Base-by-base conservation (phyloP, 2,113 vertebrate species). In the Psephotus haematonotus region DNA sequence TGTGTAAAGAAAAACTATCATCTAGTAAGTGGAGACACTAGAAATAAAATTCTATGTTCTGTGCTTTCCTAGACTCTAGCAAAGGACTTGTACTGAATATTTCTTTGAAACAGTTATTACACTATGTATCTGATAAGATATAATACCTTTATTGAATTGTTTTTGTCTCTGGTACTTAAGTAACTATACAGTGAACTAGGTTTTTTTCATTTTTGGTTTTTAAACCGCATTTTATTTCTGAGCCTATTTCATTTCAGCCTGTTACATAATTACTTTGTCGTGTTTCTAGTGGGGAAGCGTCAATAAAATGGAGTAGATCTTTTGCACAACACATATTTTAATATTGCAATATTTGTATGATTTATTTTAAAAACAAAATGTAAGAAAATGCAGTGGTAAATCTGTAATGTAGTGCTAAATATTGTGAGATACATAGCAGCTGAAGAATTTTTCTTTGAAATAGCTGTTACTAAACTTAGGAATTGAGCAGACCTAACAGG, bases 171-270 rank as follows among this genome's bases (percentile, higher is more conserved):
- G 47, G 24, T 96, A 97, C 92, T 90, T 91, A 63, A 92, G 64
- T 95, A 95, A 91, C 88, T 96, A 33, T 94, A 65, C 17, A 87
- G 35, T 90, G 29, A 22, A 49, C 31, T 64, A 39, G 9, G 6
- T 27, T 76, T 29, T 29, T 60, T 60, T 82, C 23, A 23, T 44
- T 46, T 31, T 49, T 64, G 13, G 10, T 60, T 86, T 91, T 92
- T 50, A 41, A 76, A 84, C 79, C 72, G n/a, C 91, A 55, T 95
- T 97, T 97, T 95, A 49, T 93, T 96, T 71, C 68, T 80, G 43
- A 95, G 43, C n/a, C 13, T 49, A 12, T n/a, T 71, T 91, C 33
- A 96, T 96, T 95, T 95, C 71, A 88, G 86, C 63, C 64, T 92
- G 43, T 94, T 94, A 84, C 25, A 22, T 88, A 90, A 94, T 91